Conservation (phyloP, 2,113 vertebrate species). For the Narcine bancroftii region DNA sequence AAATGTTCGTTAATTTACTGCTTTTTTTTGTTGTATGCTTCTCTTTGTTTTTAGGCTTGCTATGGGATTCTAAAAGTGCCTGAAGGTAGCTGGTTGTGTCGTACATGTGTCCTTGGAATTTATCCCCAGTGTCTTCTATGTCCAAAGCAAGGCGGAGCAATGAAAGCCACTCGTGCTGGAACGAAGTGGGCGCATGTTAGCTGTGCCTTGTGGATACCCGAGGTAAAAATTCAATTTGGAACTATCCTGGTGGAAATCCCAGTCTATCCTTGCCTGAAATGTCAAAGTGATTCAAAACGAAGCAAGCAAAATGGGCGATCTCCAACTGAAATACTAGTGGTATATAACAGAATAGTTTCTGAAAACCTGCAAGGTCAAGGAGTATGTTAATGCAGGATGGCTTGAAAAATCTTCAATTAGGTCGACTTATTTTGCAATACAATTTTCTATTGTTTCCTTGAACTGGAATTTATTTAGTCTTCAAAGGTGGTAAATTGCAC, state of each 20-base stretch:
- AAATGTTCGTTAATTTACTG: background rate
- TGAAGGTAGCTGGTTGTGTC: slow-evolving; percentile 94
- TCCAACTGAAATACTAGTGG: background rate
- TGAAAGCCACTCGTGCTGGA: slow-evolving; percentile 89
- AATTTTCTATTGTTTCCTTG: background rate
- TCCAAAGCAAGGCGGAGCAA: slow-evolving; percentile 88
- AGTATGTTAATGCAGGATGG: background rate
- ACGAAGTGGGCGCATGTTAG: slow-evolving; percentile 96
- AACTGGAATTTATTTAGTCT: background rate
- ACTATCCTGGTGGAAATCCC: no score
- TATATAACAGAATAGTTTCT: background rate
- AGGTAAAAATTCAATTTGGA: slow-evolving; percentile 58
- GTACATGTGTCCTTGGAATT: slow-evolving; percentile 84
- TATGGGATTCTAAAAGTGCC: slow-evolving; percentile 96
- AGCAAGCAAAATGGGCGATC: background rate
- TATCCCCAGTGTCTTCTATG: slow-evolving; percentile 88
- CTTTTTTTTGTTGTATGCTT: no score
- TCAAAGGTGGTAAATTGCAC: background rate
- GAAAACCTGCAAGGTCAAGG: background rate
- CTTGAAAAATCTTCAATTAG: background rate
- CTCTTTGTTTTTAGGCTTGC: slow-evolving; percentile 73
- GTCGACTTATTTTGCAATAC: background rate
- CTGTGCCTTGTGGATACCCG: slow-evolving; percentile 96
- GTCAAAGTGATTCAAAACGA: background rate
- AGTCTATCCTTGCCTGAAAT: background rate